A percentile compares a stretch with the other conserved stretches of the same genome.
These are phyloP conservation scores for Malacoctenus gilli DNA, from an alignment of 2,797 vertebrate genomes.

Conservation along the genomic window DNA sequence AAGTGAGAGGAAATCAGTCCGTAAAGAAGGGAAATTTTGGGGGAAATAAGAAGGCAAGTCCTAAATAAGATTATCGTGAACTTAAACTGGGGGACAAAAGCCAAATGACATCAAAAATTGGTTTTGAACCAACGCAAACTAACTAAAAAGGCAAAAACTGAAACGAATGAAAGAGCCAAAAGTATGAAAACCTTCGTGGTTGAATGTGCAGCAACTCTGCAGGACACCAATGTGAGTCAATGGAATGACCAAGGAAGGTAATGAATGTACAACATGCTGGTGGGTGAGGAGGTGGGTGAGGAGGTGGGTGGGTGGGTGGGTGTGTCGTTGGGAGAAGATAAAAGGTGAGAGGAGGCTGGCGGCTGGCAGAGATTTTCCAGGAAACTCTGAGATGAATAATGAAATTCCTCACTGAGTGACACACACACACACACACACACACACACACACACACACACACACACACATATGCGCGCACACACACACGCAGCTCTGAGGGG, in stretches of 20 bases:
- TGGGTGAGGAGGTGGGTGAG: slow-evolving; percentile 4
- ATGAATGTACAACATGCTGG: not conserved
- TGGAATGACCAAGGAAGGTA: no score
- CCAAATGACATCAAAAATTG: no score
- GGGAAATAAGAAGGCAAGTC: no score
- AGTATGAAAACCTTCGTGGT: slow-evolving; percentile 1
- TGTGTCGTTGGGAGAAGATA: slow-evolving; percentile 42
- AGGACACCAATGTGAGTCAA: no score
- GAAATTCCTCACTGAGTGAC: slow-evolving; percentile 72
- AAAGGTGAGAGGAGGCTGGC: slow-evolving; percentile 63
- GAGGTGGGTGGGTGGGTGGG: slow-evolving; percentile 10
- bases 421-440: slow-evolving; percentile 9
- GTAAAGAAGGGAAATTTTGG: no score
- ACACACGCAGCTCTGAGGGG: slow-evolving; percentile 38
- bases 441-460: slow-evolving; percentile 1
- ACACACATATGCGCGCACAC: not conserved
- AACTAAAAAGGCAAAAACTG: no score
- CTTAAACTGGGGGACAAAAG: no score
- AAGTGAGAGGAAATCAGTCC: no score
- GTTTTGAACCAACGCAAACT: no score
- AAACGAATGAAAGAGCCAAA: no score
- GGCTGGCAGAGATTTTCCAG: slow-evolving; percentile 60
- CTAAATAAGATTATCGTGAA: no score
- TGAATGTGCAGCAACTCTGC: no score
- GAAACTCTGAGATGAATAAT: slow-evolving; percentile 68